Evolutionary conservation across 37 sponge, comb jelly and placozoan genomes (phyloP).

Genomic region (Sycon ciliatum): DNA sequence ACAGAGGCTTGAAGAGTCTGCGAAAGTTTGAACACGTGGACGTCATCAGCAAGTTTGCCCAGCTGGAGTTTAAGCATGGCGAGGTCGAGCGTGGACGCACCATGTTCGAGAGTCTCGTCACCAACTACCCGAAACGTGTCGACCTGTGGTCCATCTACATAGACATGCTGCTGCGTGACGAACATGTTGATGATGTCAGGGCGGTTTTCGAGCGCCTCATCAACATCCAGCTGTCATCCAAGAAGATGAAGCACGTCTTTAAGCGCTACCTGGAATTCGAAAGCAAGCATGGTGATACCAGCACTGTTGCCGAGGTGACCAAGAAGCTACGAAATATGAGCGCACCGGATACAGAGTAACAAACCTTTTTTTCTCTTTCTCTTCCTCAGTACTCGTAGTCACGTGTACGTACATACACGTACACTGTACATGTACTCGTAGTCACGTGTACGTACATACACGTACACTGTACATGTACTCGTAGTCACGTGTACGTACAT

Average conservation of each 20-base stretch:
- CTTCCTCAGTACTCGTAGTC: too few relatives aligned
- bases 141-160: constrained; percentile 91
- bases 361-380: too few relatives aligned
- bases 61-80: constrained; percentile 79
- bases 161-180: constrained; percentile 47
- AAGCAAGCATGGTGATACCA: constrained; percentile 56
- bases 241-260: constrained; percentile 87
- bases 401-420: too few relatives aligned
- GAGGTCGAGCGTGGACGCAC: constrained; percentile 72
- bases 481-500: too few relatives aligned
- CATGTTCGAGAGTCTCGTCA: constrained; percentile 84
- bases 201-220: constrained; percentile 60
- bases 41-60: constrained; percentile 75
- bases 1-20: constrained; percentile 68
- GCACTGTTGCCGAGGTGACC: too few relatives aligned
- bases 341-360: too few relatives aligned
- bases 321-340: too few relatives aligned
- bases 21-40: constrained; percentile 67
- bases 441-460: too few relatives aligned
- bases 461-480: too few relatives aligned
- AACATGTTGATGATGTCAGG: not conserved
- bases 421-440: too few relatives aligned
- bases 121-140: constrained; percentile 65
- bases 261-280: constrained; percentile 93
- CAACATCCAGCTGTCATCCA: constrained; percentile 63